Base-by-base conservation (phyloP, 2,113 vertebrate genomes). In the Clinocottus analis region DNA sequence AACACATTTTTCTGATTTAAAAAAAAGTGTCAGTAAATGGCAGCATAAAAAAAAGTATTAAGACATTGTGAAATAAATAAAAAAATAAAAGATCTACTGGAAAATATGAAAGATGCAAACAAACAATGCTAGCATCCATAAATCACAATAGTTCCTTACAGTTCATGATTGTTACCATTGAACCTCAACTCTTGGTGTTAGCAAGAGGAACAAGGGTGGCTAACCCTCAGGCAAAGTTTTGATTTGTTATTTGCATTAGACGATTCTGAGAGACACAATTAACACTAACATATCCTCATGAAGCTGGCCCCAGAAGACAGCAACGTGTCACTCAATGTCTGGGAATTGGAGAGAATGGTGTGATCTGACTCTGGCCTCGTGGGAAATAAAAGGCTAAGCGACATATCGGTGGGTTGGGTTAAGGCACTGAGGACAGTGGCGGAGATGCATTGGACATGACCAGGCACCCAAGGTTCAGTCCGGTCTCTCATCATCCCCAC, bases 351-450 rank as follows among this genome's bases (percentile, higher is more conserved):
- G 39, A 67, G 63, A 85, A 73, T 45, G 77, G 85, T 83, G 78
- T 35, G n/a, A 65, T 77, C 64, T 74, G 68, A 87, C 58, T 75
- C 23, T 58, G 80, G 75, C 72, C 85, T 75, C 71, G 49, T 66
- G 87, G 85, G 90, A 92, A 87, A 90, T 88, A 72, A 90, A 89
- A 92, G 92, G 91, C 92, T 90, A 91, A 87, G 84, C 75, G 78
- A 90, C 87, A 93, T 89, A 90, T 91, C 82, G 90, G 77, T 63
- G 31, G 63, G 58, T 16, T 83, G 69, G 90, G 82, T 86, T 85
- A 91, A 79, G 80, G 68, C 87, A 69, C 66, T 73, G 77, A 80
- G 70, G 10, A 63, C 37, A 69, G 67, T 5, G 53, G 41, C 37
- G 33, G 70, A 89, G 85, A 90, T 86, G 78, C 85, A 91, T 89